Base-by-base conservation (phyloP, 2,888 invertebrate genomes). In the Agonopterix arenella region DNA sequence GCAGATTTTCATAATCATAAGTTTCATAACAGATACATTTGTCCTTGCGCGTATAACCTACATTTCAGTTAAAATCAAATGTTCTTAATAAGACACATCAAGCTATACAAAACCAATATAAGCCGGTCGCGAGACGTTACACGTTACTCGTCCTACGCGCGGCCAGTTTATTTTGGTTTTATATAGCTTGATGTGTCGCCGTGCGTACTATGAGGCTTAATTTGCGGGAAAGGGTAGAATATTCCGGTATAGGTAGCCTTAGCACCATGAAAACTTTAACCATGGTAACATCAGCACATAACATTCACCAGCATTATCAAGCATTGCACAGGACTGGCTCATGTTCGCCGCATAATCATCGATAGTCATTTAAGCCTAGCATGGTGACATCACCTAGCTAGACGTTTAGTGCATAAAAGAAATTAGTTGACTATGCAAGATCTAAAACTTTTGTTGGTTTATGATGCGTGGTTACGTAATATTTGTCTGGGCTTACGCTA, bases 321-420 rank as follows among this genome's bases (percentile, higher is more conserved):
- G 80, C 85, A 86, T 84, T 79, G 86, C 88, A 88, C 88, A 81
- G 76, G 76, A 76, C 76, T 81, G 83, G 82, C 82, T 79, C 78
- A 78, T 75, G 55, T 62, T 70, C 73, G 79, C 79, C 77, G 80
- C 71, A 70, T 70, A 73, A 76, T 71, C 80, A 81, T 78, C 64
- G 77, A 79, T 73, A 65, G 77, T 79, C 84, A 86, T 82, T 60
- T 78, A 80, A 78, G 80, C 76, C 81, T 82, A 80, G 84, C 83
- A 85, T 80, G 84, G 84, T 86, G 84, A 71, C 73, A 71, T 77
- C 79, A 84, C 84, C 84, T 84, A 81, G 84, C 83, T 82, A 82
- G 28, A 73, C 66, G 11, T n/a, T 43, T 84, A 85, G 84, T 79
- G 83, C 80, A 83, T 83, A 70, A 66, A 65, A 68, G 66, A 28